Evolutionary conservation across 37 sponge, comb jelly and placozoan species (phyloP).

Genomic region (Aplysina aerophoba): DNA sequence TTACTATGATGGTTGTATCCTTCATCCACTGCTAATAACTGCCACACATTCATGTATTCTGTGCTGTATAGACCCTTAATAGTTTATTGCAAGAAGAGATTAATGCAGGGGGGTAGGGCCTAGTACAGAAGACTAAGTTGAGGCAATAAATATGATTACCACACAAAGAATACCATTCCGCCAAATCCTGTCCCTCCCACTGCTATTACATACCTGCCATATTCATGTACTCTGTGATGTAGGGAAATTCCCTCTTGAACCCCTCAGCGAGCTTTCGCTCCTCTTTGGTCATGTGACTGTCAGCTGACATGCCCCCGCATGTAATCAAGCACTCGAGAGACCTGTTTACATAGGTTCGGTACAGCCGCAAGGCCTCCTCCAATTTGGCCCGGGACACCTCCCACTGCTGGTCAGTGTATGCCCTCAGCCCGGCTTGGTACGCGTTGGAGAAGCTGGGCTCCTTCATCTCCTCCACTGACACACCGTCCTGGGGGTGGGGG

Average conservation of each 20-base stretch:
- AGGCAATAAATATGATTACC: background rate
- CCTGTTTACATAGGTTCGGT: constrained; percentile 52
- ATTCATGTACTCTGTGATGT: constrained; percentile 35
- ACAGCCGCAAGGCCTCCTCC: constrained; percentile 64
- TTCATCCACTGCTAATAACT: too few species aligned
- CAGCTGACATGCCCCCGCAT: constrained; percentile 42
- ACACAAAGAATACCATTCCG: background rate
- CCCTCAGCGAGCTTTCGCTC: constrained; percentile 14
- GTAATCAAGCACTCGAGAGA: constrained; percentile 53
- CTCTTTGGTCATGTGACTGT: constrained; percentile 11
- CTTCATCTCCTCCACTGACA: constrained; percentile 50
- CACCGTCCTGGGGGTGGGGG: constrained; percentile 51
- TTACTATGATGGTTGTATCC: too few species aligned
- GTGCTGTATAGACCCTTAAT: too few species aligned
- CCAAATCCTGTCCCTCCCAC: background rate
- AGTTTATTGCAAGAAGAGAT: too few species aligned
- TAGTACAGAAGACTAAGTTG: too few species aligned
- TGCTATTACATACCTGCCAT: constrained; percentile 5
- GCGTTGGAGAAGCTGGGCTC: constrained; percentile 47
- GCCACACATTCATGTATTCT: too few species aligned
- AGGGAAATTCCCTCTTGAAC: constrained; percentile 6
- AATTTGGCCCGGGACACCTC: constrained; percentile 51
- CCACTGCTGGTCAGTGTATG: constrained; percentile 57
- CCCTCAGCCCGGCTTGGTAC: constrained; percentile 51
- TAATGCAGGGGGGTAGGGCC: too few species aligned